Evolutionary conservation across 2,797 vertebrate species (phyloP).

Genomic region (Gallinago nigripennis): DNA sequence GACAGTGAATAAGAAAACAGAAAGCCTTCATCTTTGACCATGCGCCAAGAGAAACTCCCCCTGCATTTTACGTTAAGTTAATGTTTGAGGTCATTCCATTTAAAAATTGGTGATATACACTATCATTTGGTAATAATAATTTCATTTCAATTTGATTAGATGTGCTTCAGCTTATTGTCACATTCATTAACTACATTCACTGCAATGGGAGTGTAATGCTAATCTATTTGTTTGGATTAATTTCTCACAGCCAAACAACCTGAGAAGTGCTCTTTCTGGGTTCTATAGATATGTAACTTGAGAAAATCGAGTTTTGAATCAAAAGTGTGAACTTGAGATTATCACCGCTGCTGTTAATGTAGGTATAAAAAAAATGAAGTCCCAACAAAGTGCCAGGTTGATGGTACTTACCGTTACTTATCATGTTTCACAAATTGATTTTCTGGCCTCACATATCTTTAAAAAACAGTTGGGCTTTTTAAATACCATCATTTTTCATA

Average conservation of each 20-base stretch:
- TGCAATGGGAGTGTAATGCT: background rate
- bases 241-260: background rate
- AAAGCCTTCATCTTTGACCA: conserved; percentile 8
- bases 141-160: conserved; percentile 19
- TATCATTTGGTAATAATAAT: background rate
- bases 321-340: conserved; percentile 8
- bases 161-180: background rate
- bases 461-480: conserved; percentile 40
- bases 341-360: background rate
- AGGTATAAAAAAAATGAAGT: background rate
- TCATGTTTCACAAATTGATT: conserved; percentile 66
- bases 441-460: conserved; percentile 63
- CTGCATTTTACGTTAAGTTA: conserved; percentile 29
- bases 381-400: background rate
- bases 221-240: conserved; percentile 27
- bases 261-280: background rate
- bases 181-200: background rate
- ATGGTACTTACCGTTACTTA: conserved; percentile 35
- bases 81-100: background rate
- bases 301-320: conserved; percentile 42
- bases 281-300: background rate
- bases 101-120: background rate
- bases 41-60: background rate
- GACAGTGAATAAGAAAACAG: conserved; percentile 30
- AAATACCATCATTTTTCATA: conserved; percentile 66